A percentile compares a stretch with the other conserved stretches of the same genome.
Conservation (phyloP, 2,888 invertebrate species). For the Gandaritis pyraliata region DNA sequence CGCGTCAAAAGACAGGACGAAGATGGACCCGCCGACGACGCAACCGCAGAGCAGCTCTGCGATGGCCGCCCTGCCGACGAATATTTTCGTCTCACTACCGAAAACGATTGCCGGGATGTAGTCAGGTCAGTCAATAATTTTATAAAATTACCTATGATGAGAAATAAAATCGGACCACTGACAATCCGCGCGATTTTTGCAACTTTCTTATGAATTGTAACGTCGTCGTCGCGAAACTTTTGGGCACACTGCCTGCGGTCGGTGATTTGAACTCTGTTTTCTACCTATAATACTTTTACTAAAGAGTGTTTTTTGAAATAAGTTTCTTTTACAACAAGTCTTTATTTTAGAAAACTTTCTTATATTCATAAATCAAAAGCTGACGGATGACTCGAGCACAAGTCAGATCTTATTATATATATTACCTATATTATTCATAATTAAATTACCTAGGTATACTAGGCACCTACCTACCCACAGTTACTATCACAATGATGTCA, state of each 20-base stretch:
- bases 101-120: constrained; percentile 96
- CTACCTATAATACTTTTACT: no score
- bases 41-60: constrained; percentile 92
- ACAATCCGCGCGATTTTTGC: no score
- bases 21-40: constrained; percentile 86
- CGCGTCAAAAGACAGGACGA: constrained; percentile 88
- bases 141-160: background rate
- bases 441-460: background rate
- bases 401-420: background rate
- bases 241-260: no score
- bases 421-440: no score
- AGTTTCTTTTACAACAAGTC: no score
- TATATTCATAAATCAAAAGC: background rate
- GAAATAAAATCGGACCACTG: no score
- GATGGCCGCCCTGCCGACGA: constrained; percentile 95
- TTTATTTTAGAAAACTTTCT: no score
- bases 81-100: constrained; percentile 93
- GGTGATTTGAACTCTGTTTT: no score
- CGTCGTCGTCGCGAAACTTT: no score
- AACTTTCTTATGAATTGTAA: no score
- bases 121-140: constrained; percentile 88
- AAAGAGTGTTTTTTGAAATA: no score
- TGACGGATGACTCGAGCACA: background rate
- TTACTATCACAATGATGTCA: constrained; percentile 50
- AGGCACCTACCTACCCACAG: constrained; percentile 26